A percentile compares a stretch with the other conserved stretches of the same genome.
Evolutionary conservation across 2,888 invertebrate genomes (phyloP).

Genomic region (Emmelina monodactyla): DNA sequence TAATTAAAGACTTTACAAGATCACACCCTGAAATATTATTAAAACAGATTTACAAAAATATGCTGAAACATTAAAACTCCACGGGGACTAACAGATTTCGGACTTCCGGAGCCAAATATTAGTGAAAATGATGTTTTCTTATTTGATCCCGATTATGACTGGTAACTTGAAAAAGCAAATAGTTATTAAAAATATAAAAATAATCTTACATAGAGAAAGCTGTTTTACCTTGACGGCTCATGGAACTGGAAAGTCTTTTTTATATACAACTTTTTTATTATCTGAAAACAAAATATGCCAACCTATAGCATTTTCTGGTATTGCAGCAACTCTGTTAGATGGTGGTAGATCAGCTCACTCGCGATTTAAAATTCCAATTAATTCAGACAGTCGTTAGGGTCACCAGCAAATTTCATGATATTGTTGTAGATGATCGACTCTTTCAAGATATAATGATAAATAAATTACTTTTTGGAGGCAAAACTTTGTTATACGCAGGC

Average conservation of each 20-base stretch:
- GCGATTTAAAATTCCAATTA: constrained; percentile 13
- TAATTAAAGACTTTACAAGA: constrained; percentile 13
- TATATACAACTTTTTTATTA: constrained; percentile 11
- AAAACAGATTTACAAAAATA: constrained; percentile 1
- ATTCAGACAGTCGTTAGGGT: constrained; percentile 15
- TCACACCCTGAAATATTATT: constrained; percentile 9
- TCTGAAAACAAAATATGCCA: constrained; percentile 10
- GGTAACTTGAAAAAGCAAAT: constrained; percentile 9
- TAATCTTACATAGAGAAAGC: constrained; percentile 1
- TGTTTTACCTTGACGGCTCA: constrained; percentile 11
- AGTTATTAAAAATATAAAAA: constrained; percentile 4
- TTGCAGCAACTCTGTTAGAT: constrained; percentile 12
- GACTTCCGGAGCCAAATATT: constrained; percentile 11
- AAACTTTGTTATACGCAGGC: constrained; percentile 12
- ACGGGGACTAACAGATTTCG: constrained; percentile 9
- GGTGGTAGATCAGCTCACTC: constrained; percentile 11
- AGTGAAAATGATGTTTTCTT: constrained; percentile 10
- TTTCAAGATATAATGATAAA: constrained; percentile 18
- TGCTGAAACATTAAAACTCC: constrained; percentile 13
- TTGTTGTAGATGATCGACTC: constrained; percentile 17
- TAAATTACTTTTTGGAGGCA: constrained; percentile 13
- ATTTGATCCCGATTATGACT: constrained; percentile 10
- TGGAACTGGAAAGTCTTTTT: constrained; percentile 10
- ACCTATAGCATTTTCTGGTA: constrained; percentile 12
- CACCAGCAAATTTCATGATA: constrained; percentile 16